Evolutionary conservation across 1,140 invertebrate species (phyloP), one percentile per base, ranked within the genome.

Genomic region (Akabosia matsudoensis): DNA sequence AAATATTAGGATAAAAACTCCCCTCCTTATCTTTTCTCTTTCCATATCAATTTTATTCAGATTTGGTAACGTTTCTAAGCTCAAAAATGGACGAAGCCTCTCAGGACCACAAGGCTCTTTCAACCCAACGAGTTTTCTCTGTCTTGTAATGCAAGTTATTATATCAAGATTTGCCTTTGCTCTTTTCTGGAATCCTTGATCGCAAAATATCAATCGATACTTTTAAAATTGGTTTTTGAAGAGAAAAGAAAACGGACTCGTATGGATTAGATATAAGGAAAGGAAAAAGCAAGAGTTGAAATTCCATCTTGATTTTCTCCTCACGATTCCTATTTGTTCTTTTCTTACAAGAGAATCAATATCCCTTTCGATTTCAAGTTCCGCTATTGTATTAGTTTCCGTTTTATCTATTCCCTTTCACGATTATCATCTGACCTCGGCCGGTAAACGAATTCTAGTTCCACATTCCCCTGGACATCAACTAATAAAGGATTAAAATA

Each of bases 21-120:
- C 28, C 31, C 30, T 67, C 31, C 61, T 30, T 67, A 28, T 67
- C 28, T 30, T 67, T 67, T 7, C 28, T n/a, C 28, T 67, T 30
- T 67, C 61, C 61, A 67, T 67, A 67, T 67, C 61, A 67, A 67
- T 67, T 67, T 67, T 67, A 67, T 67, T 67, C 61, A 67, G 61
- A 67, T 67, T 30, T n/a, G 31, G 61, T 10, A 22, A 67, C 28
- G n/a, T 24, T 24, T 10, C 10, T n/a, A 45, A 45, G 7, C 37
- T 45, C 18, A 18, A 45, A 45, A 67, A 22, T 67, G 24, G 28
- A 30, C 61, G 31, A 67, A 67, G n/a, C 2, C 31, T 30, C 30
- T 14, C 22, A 67, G 10, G 28, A 28, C 3, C 26, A 4, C 61
- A 4, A 4, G 31, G 13, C 28, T 67, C 24, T n/a, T 22, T 24